Evolutionary conservation across 2,797 vertebrate species (phyloP).

Genomic region (Myripristis jacobus): DNA sequence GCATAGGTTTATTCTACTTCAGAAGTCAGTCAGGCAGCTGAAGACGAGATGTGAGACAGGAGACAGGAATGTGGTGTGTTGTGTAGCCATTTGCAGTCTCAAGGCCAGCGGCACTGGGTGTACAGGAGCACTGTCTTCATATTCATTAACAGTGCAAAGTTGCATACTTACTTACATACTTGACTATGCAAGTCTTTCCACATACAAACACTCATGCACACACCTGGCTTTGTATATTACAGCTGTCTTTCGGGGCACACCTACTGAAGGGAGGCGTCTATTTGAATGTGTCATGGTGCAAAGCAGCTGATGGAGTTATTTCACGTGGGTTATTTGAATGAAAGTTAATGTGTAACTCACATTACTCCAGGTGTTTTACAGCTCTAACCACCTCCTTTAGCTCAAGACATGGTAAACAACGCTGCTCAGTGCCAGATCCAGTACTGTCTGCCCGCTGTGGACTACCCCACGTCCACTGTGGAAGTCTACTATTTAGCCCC

Average conservation of each 20-base stretch:
- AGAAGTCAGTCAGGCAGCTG: slow-evolving; percentile 14
- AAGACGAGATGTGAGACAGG: slow-evolving; percentile 60
- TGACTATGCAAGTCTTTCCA: slow-evolving; percentile 18
- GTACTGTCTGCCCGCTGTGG: neutral
- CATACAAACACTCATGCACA: slow-evolving; percentile 16
- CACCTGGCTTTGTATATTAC: slow-evolving; percentile 39
- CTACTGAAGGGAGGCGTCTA: slow-evolving; percentile 7
- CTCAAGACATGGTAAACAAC: neutral
- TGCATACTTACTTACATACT: too few species aligned
- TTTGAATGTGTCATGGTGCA: slow-evolving; percentile 40
- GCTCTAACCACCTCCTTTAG: neutral
- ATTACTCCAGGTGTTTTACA: slow-evolving; percentile 5
- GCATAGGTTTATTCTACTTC: slow-evolving; percentile 16
- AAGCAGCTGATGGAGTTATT: slow-evolving; percentile 29
- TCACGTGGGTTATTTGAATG: slow-evolving; percentile 43
- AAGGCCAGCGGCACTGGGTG: slow-evolving; percentile 42
- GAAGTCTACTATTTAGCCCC: neutral
- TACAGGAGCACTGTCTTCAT: slow-evolving; percentile 33
- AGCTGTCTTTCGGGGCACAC: neutral
- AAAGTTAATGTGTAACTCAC: slow-evolving; percentile 20
- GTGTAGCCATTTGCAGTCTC: slow-evolving; percentile 31
- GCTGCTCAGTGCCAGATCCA: neutral
- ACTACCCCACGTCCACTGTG: too few species aligned
- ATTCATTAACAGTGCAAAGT: slow-evolving; percentile 34
- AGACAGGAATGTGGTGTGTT: slow-evolving; percentile 64